Evolutionary conservation across 2,888 invertebrate species (phyloP), one percentile per base, ranked within the genome.

Genomic region (Xestia rhomboidea): DNA sequence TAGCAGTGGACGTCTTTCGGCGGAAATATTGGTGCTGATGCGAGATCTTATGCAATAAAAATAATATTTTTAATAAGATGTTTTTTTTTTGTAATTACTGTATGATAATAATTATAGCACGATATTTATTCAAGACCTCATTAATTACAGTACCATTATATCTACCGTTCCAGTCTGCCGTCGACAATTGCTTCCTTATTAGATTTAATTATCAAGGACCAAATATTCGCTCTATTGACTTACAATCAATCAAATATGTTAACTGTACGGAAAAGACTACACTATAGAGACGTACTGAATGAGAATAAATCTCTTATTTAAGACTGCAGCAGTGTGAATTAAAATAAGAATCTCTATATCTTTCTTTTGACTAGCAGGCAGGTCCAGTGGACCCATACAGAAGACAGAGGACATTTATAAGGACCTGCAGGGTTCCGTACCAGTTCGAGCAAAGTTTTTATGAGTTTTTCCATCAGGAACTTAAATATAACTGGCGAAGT

Each of bases 221-320:
- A 68, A 77, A 77, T 51, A 63, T 63, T 44, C 44, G n/a, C 18
- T 30, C 24, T 44, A 77, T 68, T 68, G 68, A 51, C 71, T 68
- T 13, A 57, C 64, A 51, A 63, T 78, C 44, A 78, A 63, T 68
- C 34, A 63, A 57, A 51, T 44, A 38, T 38, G 44, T 77, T 68
- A 44, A 51, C 27, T 68, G 49, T 27, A 34, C 24, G 18, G 6
- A 21, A 66, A 66, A 76, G 15, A 2, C 2, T 62, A 63, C 11
- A 34, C 18, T 38, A 30, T 13, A 72, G n/a, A 15, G 46, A n/a
- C 4, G 24, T 10, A 10, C 13, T 15, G 18, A 27, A 27, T 18
- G 57, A 57, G 57, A 27, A 57, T 2, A 18, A 21, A 13, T 27
- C 27, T 41, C n/a, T 10, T 10, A 46, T 18, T 18, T 15, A 46